Conservation (phyloP, 37 sponge, comb jelly and placozoan species). For the Lycopodina hypogea region DNA sequence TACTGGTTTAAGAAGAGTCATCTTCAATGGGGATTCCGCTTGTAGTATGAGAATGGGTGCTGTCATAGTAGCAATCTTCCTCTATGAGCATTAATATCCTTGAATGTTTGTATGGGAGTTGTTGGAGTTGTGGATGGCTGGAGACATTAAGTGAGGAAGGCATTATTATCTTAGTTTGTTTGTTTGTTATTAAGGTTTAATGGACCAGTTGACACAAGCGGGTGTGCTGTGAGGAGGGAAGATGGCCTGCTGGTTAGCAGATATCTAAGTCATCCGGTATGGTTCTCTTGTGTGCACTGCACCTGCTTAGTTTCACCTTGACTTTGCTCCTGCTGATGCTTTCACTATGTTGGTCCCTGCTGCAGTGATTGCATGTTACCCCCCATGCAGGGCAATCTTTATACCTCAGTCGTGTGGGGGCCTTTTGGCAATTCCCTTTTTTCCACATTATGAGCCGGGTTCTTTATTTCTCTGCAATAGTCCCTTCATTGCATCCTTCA, state of each 20-base stretch:
- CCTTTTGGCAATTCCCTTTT: constrained; percentile 26
- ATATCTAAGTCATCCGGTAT: background rate
- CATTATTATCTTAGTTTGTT: constrained; percentile 9
- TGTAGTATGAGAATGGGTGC: no score
- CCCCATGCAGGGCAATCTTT: constrained; percentile 42
- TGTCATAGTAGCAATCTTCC: no score
- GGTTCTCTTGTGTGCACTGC: background rate
- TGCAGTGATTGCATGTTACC: constrained; percentile 20
- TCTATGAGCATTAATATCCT: constrained; percentile 26
- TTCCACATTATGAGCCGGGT: constrained; percentile 27
- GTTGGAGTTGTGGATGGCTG: constrained; percentile 26
- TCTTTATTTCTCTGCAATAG: constrained; percentile 21
- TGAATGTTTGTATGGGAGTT: constrained; percentile 11
- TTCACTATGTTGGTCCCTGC: constrained; percentile 25
- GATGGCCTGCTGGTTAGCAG: background rate
- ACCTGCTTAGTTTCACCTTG: background rate
- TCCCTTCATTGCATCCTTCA: constrained; percentile 3
- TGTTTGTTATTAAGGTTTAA: no score
- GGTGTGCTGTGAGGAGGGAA: no score
- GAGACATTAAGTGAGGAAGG: constrained; percentile 5
- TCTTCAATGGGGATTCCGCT: no score
- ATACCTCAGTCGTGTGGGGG: constrained; percentile 25
- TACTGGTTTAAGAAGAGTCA: no score
- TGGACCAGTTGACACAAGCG: no score
- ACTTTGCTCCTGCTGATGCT: constrained; percentile 20